phyloP scores from a whole-genome alignment of 2,113 vertebrate species.

The Pleuronectes platessa region DNA sequence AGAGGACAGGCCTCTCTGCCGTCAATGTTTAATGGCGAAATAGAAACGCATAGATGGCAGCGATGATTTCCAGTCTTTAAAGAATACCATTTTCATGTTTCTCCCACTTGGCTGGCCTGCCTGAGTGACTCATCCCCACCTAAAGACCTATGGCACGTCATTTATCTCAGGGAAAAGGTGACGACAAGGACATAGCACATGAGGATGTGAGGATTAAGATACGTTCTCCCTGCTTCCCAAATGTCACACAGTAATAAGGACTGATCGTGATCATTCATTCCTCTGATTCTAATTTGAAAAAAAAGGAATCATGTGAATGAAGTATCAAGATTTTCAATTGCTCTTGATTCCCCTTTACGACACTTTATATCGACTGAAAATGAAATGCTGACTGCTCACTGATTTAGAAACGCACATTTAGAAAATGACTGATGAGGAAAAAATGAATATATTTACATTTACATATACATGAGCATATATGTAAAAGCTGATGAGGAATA shows the following conservation, averaged over 20 bases:
- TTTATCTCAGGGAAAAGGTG: constrained; percentile 61
- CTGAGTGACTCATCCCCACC: constrained; percentile 49
- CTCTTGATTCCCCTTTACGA: too few species aligned
- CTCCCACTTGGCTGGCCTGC: constrained; percentile 29
- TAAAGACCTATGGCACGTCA: constrained; percentile 48
- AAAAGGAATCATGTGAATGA: constrained; percentile 13
- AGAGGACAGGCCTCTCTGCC: constrained; percentile 27
- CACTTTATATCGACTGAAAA: too few species aligned
- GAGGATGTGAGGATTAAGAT: constrained; percentile 13
- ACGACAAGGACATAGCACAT: constrained; percentile 49
- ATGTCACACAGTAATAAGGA: constrained; percentile 55
- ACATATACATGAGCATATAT: background rate
- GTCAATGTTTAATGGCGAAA: constrained; percentile 33
- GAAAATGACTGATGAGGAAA: background rate
- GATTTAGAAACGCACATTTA: too few species aligned
- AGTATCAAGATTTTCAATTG: background rate
- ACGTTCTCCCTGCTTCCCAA: constrained; percentile 36
- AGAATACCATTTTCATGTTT: constrained; percentile 59
- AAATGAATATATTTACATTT: background rate
- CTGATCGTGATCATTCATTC: constrained; percentile 35
- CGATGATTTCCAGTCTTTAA: constrained; percentile 39
- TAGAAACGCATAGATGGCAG: constrained; percentile 42
- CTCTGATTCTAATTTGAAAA: constrained; percentile 23
- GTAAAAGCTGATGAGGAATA: background rate
- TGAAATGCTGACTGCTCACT: too few species aligned